A percentile compares a stretch with the other conserved stretches of the same genome.
These are phyloP conservation scores for Spicauda simplicius DNA, from an alignment of 2,888 invertebrate species.

Conservation along the genomic window DNA sequence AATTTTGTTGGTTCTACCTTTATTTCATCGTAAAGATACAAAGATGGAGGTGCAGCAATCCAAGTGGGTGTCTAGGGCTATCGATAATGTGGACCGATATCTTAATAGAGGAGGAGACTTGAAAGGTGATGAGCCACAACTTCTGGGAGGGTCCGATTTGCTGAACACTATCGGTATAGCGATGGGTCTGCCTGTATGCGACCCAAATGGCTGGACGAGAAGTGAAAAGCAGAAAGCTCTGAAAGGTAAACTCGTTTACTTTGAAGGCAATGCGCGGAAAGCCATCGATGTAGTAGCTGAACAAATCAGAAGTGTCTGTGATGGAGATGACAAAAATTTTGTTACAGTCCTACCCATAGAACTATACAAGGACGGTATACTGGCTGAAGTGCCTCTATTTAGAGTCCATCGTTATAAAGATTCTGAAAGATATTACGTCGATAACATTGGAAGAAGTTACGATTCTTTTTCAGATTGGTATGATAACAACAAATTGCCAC, in stretches of 20 bases:
- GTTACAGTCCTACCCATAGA: too few species aligned
- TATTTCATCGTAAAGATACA: constrained; percentile 14
- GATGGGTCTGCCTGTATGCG: constrained; percentile 44
- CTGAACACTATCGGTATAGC: constrained; percentile 47
- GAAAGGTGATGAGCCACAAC: constrained; percentile 44
- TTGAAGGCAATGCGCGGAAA: too few species aligned
- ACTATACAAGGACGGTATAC: constrained; percentile 40
- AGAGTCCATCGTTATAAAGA: constrained; percentile 40
- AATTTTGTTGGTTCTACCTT: constrained; percentile 46
- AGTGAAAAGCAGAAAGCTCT: too few species aligned
- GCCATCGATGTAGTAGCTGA: constrained; percentile 44
- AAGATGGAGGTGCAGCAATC: constrained; percentile 43
- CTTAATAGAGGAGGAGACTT: constrained; percentile 45
- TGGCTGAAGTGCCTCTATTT: constrained; percentile 45
- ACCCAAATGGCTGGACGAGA: constrained; percentile 43
- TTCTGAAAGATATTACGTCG: constrained; percentile 40
- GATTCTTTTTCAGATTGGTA: constrained; percentile 38
- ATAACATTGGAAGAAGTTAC: constrained; percentile 42
- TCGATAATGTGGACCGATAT: constrained; percentile 44
- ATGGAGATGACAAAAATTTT: constrained; percentile 41
- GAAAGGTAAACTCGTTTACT: too few species aligned
- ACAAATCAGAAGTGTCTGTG: constrained; percentile 43
- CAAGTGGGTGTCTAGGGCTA: constrained; percentile 43
- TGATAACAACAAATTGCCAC: constrained; percentile 40
- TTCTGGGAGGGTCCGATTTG: constrained; percentile 44